Conservation (phyloP, 64 coral and sea anemone species). For the Hydrozoanthus tunicans region DNA sequence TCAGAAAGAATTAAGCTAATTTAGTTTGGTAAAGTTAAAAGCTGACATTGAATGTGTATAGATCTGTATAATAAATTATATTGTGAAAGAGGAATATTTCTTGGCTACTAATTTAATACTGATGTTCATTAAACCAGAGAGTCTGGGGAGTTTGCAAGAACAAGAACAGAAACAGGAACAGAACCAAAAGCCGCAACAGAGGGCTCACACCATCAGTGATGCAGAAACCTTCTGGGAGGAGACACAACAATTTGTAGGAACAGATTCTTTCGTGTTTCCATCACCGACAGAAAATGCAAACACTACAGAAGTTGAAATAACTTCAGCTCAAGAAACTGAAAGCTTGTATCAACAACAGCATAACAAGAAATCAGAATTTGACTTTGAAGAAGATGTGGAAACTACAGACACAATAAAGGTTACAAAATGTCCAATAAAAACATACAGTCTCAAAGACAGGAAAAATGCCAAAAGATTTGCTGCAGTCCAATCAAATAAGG, state of each 20-base stretch:
- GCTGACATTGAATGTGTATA: too few species aligned
- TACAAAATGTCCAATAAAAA: constrained; percentile 13
- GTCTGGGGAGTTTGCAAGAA: too few species aligned
- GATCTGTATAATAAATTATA: too few species aligned
- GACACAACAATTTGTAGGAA: not conserved
- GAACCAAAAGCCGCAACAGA: not conserved
- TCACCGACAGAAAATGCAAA: not conserved
- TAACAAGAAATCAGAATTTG: constrained; percentile 13
- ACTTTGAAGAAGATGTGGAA: constrained; percentile 23
- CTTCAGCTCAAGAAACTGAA: not conserved
- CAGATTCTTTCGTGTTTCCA: constrained; percentile 49
- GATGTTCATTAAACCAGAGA: too few species aligned
- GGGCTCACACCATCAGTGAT: not conserved
- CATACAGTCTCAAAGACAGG: constrained; percentile 15
- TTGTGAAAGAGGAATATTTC: too few species aligned
- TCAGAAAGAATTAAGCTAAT: too few species aligned
- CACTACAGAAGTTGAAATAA: not conserved
- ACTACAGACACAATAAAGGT: not conserved
- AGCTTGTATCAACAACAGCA: constrained; percentile 14
- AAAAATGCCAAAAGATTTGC: constrained; percentile 29
- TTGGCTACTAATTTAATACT: too few species aligned
- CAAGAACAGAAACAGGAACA: not conserved
- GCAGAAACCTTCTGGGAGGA: constrained; percentile 10
- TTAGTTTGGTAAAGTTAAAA: too few species aligned
- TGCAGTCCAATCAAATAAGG: not conserved